Base-by-base conservation (phyloP, 2,797 vertebrate genomes). In the Alexandromys oeconomus region DNA sequence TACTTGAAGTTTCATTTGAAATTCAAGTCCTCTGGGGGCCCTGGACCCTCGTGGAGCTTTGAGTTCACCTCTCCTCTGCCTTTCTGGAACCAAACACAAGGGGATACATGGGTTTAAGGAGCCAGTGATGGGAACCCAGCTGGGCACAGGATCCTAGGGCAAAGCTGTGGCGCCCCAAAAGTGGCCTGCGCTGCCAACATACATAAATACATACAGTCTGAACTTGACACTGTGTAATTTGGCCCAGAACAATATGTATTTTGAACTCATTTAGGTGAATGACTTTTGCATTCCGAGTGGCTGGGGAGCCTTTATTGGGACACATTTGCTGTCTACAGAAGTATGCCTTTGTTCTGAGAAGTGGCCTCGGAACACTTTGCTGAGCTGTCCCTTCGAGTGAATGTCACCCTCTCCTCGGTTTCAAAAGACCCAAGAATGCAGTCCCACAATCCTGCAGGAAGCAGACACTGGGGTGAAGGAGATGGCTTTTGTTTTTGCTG, bases 181-280 rank as follows among this genome's bases (percentile, higher is more conserved):
- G 25, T 87, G n/a, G 3, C 0, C 63, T 54, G 0, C 0, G n/a
- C 78, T 94, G 92, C 61, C 96, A 90, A 69, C 0, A 0, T 95
- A 96, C 37, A 96, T 95, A 96, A 77, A 87, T 96, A 95, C 78
- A 31, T 89, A 81, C 43, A 88, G 86, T 88, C 89, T 69, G 73
- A 90, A 74, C 88, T 61, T 89, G 78, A 77, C 46, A n/a, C 94
- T 91, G 54, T 95, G 54, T 79, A 94, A 57, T 86, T 92, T 93
- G 67, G 95, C 96, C 79, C 14, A 1, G 51, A 27, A 21, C 77
- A 96, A 78, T 97, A 96, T 92, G 94, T 97, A 97, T 97, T 97
- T 97, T 97, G 96, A 96, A 97, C 80, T 98, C 93, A 94, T 96
- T 97, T 13, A 91, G 86, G 87, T 95, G 92, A 95, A 94, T 95